Conservation (phyloP, 2,797 vertebrate species). For the Anguilla obscura region DNA sequence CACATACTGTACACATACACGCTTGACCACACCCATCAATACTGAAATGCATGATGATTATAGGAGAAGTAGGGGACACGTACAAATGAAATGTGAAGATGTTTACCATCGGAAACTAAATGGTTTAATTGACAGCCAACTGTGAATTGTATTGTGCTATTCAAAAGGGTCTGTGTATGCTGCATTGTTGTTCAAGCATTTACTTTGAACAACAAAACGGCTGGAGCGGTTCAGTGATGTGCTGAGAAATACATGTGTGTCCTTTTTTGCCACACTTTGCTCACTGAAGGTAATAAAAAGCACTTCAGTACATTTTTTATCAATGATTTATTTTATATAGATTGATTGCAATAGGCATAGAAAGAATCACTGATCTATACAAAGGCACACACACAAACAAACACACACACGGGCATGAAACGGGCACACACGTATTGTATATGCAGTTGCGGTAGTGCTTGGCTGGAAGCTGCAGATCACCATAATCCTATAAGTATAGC, state of each 20-base stretch:
- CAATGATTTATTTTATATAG: neutral
- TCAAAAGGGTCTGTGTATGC: neutral
- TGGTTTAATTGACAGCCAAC: neutral
- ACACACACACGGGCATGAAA: too few relatives aligned
- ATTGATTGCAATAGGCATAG: neutral
- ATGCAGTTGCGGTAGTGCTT: neutral
- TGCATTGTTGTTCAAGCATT: neutral
- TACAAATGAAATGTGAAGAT: neutral
- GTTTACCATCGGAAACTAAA: neutral
- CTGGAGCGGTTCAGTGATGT: neutral
- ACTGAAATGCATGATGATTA: neutral
- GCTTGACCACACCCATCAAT: neutral
- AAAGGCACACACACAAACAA: too few relatives aligned
- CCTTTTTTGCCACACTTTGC: too few relatives aligned
- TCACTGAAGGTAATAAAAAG: neutral
- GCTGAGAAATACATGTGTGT: neutral
- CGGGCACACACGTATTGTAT: neutral
- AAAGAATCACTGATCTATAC: too few relatives aligned
- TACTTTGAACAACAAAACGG: neutral
- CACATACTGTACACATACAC: neutral
- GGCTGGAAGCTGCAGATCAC: neutral
- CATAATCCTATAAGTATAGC: neutral
- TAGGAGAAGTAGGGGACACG: neutral
- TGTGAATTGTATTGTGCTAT: neutral
- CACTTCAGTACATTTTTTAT: neutral